Evolutionary conservation across 2,888 invertebrate genomes (phyloP), one percentile per base, ranked within the genome.

Genomic region (Netelia inedita): DNA sequence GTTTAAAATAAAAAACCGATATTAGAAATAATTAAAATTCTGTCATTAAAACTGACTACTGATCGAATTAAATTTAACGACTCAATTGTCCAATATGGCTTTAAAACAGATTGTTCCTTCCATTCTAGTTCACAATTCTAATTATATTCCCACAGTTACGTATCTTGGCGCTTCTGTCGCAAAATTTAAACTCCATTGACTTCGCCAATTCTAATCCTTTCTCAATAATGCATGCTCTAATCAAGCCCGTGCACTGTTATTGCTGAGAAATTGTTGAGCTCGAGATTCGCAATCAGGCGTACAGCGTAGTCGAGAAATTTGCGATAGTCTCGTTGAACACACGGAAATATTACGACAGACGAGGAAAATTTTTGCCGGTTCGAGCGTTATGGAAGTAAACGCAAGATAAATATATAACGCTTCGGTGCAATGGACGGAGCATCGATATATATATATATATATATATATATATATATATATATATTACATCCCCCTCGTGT

Each of bases 321-420:
- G 11, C 28, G 28, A 3, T 28, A 66, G 57, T 59, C 55, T 66
- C 8, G 23, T 50, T 57, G 11, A 14, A 66, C 75, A 66, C 75
- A 23, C 76, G 68, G 68, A 68, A 76, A 76, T 46, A 46, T 76
- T 76, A 76, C 76, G 76, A 57, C 43, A 76, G 43, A n/a, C 14
- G 55, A 59, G 11, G 21, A 57, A 19, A 76, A 46, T 46, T 59
- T 55, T 68, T 11, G 50, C 19, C 21, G 6, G 41, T n/a, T 28
- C 21, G 50, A 21, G 46, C 11, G 57, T 66, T 68, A 76, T 57
- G 16, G n/a, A 23, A 14, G 55, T 16, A 46, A 10, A 66, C 23
- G 23, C 28, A 21, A 69, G 53, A 43, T 23, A 65, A 43, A 57
- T 46, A 76, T 35, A 76, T 66, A 75, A 75, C 65, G 76, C 76